A percentile compares a stretch with the other conserved stretches of the same genome.
Conservation (phyloP, 1,140 invertebrate genomes). For the Cotesia vestalis region DNA sequence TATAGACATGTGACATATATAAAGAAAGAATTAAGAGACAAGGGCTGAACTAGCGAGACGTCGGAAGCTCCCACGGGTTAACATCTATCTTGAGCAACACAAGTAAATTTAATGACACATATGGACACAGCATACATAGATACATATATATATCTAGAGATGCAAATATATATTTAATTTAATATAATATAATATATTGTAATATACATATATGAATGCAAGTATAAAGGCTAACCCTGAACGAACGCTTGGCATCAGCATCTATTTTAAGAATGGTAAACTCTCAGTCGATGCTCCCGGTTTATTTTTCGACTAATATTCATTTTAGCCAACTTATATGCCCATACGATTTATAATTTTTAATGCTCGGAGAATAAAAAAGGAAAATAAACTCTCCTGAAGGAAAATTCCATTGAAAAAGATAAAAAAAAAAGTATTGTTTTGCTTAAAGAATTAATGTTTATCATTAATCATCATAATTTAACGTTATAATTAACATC, state of each 20-base stretch:
- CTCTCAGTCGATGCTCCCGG: slow-evolving; percentile 46
- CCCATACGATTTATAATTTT: too few species aligned
- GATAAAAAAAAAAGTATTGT: too few species aligned
- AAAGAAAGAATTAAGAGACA: slow-evolving; percentile 10
- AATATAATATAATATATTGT: too few species aligned
- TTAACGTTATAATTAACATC: too few species aligned
- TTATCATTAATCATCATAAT: too few species aligned
- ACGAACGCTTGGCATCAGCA: slow-evolving; percentile 43
- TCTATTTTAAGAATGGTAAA: slow-evolving; percentile 57
- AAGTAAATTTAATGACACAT: slow-evolving; percentile 31
- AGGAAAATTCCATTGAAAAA: too few species aligned
- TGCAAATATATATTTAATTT: too few species aligned
- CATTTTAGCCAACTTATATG: background rate
- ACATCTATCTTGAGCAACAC: slow-evolving; percentile 34
- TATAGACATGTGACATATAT: background rate
- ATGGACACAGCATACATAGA: slow-evolving; percentile 35
- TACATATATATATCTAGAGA: too few species aligned
- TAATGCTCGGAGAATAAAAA: too few species aligned
- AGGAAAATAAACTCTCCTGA: too few species aligned
- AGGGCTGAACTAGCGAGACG: background rate
- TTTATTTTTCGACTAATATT: slow-evolving; percentile 30
- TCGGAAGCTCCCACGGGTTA: slow-evolving; percentile 27
- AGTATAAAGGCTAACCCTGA: slow-evolving; percentile 42
- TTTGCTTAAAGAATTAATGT: too few species aligned
- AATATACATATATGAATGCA: too few species aligned